Percentiles rank a stretch among this genome's conserved stretches.
phyloP scores from a whole-genome alignment of 2,797 vertebrate genomes.

The Erpetoichthys calabaricus region DNA sequence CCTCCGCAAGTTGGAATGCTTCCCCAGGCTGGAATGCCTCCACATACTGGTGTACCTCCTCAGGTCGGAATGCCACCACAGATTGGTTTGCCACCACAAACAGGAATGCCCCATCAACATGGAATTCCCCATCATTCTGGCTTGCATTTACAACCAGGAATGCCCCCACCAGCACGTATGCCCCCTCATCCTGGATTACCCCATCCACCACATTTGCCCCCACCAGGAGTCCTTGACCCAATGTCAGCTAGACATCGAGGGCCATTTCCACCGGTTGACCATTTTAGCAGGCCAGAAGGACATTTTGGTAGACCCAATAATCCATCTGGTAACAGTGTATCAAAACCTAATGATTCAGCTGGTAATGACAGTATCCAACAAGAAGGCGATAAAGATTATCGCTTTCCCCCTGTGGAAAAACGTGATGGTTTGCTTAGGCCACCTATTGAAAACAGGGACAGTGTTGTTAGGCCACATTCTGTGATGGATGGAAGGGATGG shows the following conservation, averaged over 20 bases:
- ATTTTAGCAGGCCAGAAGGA: slow-evolving; percentile 65
- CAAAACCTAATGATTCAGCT: slow-evolving; percentile 64
- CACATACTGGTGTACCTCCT: too few relatives aligned
- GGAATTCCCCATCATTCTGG: too few relatives aligned
- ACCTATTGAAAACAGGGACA: slow-evolving; percentile 72
- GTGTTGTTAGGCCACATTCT: slow-evolving; percentile 47
- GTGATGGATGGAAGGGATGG: slow-evolving; percentile 54
- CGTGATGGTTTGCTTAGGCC: slow-evolving; percentile 69
- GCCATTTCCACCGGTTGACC: slow-evolving; percentile 77
- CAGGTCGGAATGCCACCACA: too few relatives aligned
- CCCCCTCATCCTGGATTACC: too few relatives aligned
- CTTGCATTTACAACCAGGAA: too few relatives aligned
- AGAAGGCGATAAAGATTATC: slow-evolving; percentile 94
- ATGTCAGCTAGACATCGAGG: slow-evolving; percentile 69
- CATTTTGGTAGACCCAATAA: slow-evolving; percentile 52
- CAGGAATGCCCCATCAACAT: too few relatives aligned
- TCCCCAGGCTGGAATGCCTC: too few relatives aligned
- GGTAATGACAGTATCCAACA: slow-evolving; percentile 64
- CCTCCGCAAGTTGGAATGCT: too few relatives aligned
- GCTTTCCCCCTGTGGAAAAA: slow-evolving; percentile 79
- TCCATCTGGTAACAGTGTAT: slow-evolving; percentile 50
- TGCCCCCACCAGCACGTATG: too few relatives aligned
- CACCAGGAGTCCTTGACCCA: slow-evolving; percentile 55
- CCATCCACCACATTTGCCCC: slow-evolving; percentile 35
- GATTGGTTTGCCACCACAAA: too few relatives aligned